Conservation (phyloP, 1,140 invertebrate species). For the Papilio xuthus region DNA sequence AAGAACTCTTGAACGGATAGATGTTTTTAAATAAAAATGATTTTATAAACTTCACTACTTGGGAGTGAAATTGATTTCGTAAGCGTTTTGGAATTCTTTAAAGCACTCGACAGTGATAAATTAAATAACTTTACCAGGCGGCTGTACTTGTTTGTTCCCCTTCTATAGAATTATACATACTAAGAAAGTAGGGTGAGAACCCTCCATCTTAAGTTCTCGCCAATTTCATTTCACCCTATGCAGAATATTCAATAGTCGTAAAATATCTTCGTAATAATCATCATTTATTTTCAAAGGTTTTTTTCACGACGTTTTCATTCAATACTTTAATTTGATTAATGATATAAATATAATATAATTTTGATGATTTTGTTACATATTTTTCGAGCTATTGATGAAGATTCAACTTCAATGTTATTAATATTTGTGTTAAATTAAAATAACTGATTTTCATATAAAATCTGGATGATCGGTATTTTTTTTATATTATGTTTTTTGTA, state of each 20-base stretch:
- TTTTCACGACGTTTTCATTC: not conserved
- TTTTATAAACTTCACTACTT: slow-evolving; percentile 64
- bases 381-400: too few species aligned
- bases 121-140: slow-evolving; percentile 72
- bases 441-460: too few species aligned
- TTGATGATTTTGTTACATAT: too few species aligned
- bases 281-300: slow-evolving; percentile 36
- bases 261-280: slow-evolving; percentile 64
- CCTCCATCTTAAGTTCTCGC: slow-evolving; percentile 57
- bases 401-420: too few species aligned
- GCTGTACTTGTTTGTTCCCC: slow-evolving; percentile 54
- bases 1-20: slow-evolving; percentile 56
- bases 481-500: too few species aligned
- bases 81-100: slow-evolving; percentile 77
- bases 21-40: slow-evolving; percentile 70
- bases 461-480: too few species aligned
- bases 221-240: slow-evolving; percentile 43
- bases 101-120: slow-evolving; percentile 78
- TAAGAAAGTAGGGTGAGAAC: slow-evolving; percentile 65
- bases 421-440: too few species aligned
- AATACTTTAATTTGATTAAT: slow-evolving; percentile 22
- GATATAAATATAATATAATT: not conserved
- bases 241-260: slow-evolving; percentile 66
- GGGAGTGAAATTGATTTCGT: slow-evolving; percentile 76
- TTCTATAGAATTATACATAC: slow-evolving; percentile 44